Evolutionary conservation across 2,888 invertebrate species (phyloP).

Genomic region (Galerucella pusilla): DNA sequence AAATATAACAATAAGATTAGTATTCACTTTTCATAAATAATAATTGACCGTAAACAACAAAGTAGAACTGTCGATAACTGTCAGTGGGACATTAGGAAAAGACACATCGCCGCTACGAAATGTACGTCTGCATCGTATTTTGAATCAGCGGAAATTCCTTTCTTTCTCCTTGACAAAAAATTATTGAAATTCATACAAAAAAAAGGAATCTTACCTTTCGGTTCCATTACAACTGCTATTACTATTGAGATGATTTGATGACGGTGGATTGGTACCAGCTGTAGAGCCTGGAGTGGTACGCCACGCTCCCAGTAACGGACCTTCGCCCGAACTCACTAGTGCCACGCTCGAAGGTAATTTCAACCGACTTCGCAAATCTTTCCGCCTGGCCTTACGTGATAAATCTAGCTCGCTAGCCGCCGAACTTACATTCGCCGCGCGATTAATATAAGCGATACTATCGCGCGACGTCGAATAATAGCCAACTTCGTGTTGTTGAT

Average conservation of each 20-base stretch:
- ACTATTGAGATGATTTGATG: conserved; percentile 72
- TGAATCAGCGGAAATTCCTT: no score
- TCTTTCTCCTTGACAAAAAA: no score
- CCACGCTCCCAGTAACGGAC: conserved; percentile 79
- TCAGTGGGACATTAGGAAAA: no score
- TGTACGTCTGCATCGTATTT: no score
- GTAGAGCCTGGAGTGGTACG: conserved; percentile 68
- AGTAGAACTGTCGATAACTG: no score
- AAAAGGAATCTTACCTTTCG: conserved; percentile 68
- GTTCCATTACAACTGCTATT: conserved; percentile 75
- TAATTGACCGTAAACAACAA: no score
- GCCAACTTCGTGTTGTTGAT: conserved; percentile 67
- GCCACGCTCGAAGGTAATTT: conserved; percentile 71
- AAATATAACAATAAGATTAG: no score
- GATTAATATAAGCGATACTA: conserved; percentile 74
- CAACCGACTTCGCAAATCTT: conserved; percentile 71
- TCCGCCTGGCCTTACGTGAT: conserved; percentile 74
- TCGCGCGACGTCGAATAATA: conserved; percentile 80
- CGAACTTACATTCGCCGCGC: conserved; percentile 72
- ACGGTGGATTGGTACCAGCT: conserved; percentile 68
- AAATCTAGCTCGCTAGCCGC: conserved; percentile 83
- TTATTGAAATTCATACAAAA: no score
- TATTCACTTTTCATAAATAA: no score
- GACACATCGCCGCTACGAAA: no score
- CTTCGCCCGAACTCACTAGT: conserved; percentile 79